A percentile compares a stretch with the other conserved stretches of the same genome.
These are phyloP conservation scores for Iguana delicatissima DNA, from an alignment of 2,797 vertebrate genomes.

Conservation along the genomic window DNA sequence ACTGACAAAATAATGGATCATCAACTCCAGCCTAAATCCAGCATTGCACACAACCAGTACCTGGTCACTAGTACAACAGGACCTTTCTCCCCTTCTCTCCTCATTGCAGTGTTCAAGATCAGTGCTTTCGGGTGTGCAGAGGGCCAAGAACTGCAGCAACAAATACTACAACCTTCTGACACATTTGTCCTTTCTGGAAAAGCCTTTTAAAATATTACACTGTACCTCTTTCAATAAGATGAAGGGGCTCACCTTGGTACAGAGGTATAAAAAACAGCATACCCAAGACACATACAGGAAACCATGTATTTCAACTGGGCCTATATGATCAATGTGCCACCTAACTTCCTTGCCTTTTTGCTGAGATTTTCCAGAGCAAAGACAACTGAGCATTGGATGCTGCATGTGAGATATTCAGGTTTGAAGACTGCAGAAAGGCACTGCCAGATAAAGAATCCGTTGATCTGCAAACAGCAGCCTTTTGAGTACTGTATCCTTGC, in stretches of 20 bases:
- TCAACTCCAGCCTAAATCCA: not conserved
- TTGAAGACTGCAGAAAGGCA: not conserved
- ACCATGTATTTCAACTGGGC: not conserved
- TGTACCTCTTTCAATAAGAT: not conserved
- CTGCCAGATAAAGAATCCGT: slow-evolving; percentile 30
- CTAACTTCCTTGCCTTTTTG: not conserved
- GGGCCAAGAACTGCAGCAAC: too few species aligned
- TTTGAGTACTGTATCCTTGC: not conserved
- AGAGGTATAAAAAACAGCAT: not conserved
- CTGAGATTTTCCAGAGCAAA: not conserved
- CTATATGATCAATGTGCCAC: not conserved
- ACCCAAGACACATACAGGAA: not conserved
- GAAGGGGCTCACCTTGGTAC: not conserved
- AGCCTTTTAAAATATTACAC: not conserved
- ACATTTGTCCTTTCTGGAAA: too few species aligned
- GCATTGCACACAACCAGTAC: not conserved
- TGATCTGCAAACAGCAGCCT: slow-evolving; percentile 42
- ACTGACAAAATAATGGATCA: not conserved
- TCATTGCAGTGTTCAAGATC: not conserved
- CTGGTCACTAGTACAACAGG: not conserved
- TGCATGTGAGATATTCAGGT: not conserved
- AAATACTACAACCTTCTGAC: too few species aligned
- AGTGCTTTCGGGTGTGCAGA: too few species aligned
- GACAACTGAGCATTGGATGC: not conserved
- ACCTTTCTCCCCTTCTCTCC: not conserved